These are phyloP conservation scores for Astur gentilis DNA, from an alignment of 2,113 vertebrate genomes.

Conservation along the genomic window DNA sequence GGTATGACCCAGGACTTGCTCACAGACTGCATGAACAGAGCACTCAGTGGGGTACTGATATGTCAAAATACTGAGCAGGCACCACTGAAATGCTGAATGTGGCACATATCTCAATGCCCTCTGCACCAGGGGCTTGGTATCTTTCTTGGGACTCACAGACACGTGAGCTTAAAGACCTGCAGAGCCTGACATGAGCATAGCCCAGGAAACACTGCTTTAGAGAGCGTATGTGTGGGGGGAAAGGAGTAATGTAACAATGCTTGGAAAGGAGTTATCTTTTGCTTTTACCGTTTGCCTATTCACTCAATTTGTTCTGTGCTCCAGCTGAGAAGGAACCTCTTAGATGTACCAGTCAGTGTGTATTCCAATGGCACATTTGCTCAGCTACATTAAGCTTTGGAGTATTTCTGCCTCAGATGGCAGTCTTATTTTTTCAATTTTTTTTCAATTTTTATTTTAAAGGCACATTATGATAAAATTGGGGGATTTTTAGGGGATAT, in stretches of 20 bases:
- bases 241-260: background rate
- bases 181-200: background rate
- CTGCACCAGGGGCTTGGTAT: background rate
- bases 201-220: background rate
- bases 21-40: background rate
- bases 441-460: background rate
- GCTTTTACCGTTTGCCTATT: background rate
- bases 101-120: background rate
- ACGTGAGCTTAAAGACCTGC: background rate
- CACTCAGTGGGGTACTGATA: background rate
- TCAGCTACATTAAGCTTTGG: background rate
- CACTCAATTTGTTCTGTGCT: background rate
- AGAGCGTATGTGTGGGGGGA: background rate
- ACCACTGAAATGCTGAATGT: background rate
- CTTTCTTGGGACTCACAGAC: background rate
- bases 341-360: background rate
- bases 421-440: background rate
- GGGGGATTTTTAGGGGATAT: background rate
- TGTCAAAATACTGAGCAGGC: background rate
- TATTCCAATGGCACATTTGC: background rate
- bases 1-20: background rate
- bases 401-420: background rate
- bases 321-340: background rate
- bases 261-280: background rate
- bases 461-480: background rate